These are phyloP conservation scores for Drosophila sulfurigaster DNA, from an alignment of 1,140 invertebrate species.

Conservation along the genomic window DNA sequence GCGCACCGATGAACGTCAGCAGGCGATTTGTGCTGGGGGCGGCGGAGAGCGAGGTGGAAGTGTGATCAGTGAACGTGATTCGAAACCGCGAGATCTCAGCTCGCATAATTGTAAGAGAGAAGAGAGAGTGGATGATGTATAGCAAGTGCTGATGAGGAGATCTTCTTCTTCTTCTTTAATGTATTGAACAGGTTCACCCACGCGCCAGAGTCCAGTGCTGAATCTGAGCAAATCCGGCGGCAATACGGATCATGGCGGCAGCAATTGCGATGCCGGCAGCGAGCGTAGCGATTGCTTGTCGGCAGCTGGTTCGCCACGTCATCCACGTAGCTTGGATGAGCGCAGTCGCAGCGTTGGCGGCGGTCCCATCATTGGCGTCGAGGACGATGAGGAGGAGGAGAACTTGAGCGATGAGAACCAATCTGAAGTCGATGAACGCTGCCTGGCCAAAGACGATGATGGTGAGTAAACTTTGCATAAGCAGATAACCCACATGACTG, in stretches of 20 bases:
- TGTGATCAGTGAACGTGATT: constrained; percentile 86
- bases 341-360: constrained; percentile 86
- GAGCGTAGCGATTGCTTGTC: constrained; percentile 86
- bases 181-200: constrained; percentile 89
- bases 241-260: constrained; percentile 85
- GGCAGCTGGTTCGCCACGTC: constrained; percentile 85
- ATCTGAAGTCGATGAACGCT: constrained; percentile 84
- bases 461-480: constrained; percentile 86
- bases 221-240: constrained; percentile 94
- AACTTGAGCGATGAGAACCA: constrained; percentile 94
- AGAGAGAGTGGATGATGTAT: not conserved
- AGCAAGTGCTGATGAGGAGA: not conserved
- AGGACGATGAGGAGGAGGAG: constrained; percentile 90
- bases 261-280: constrained; percentile 86
- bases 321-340: constrained; percentile 73
- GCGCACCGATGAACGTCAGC: constrained; percentile 87
- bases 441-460: constrained; percentile 93
- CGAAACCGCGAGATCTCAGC: constrained; percentile 92
- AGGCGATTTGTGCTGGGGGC: constrained; percentile 86
- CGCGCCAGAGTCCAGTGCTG: constrained; percentile 94
- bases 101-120: constrained; percentile 92
- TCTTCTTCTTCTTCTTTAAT: not conserved
- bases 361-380: constrained; percentile 85
- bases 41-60: constrained; percentile 85
- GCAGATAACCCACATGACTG: constrained; percentile 35